Conservation (phyloP, 2,113 vertebrate species). For the Corythoichthys intestinalis region DNA sequence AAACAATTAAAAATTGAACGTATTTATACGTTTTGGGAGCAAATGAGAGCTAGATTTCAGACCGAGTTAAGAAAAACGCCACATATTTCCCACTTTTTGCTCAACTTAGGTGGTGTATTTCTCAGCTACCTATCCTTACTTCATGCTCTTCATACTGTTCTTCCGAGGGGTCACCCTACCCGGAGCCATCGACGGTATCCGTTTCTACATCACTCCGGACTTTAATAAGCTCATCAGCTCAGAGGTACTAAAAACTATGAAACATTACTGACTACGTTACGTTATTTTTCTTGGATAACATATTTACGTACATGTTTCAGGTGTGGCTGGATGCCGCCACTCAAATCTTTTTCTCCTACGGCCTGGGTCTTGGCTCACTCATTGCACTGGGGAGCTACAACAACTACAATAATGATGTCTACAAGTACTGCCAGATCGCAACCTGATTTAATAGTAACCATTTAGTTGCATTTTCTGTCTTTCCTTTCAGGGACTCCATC, state of each 20-base stretch:
- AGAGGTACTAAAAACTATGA: slow-evolving; percentile 64
- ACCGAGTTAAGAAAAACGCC: not conserved
- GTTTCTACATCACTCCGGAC: slow-evolving; percentile 86
- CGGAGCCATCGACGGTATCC: slow-evolving; percentile 83
- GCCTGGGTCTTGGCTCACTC: slow-evolving; percentile 84
- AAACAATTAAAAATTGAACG: no score
- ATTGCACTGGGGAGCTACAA: slow-evolving; percentile 91
- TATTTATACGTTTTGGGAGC: not conserved
- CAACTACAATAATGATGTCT: slow-evolving; percentile 83
- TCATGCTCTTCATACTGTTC: slow-evolving; percentile 89
- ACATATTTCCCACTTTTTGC: not conserved
- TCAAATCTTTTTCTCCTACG: slow-evolving; percentile 91
- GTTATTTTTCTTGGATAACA: no score
- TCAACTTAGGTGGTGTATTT: slow-evolving; percentile 84
- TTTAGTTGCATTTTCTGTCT: not conserved
- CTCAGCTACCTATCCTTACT: slow-evolving; percentile 88
- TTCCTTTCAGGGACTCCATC: slow-evolving; percentile 78
- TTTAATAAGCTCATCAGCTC: slow-evolving; percentile 82
- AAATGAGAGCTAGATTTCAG: not conserved
- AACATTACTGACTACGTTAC: no score
- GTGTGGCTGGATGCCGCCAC: slow-evolving; percentile 92
- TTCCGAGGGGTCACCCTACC: slow-evolving; percentile 86
- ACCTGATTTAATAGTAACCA: not conserved
- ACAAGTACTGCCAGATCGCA: slow-evolving; percentile 69
- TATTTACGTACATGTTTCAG: slow-evolving; percentile 41